Conservation (phyloP, 2,888 invertebrate genomes). For the Agrotis ipsilon region DNA sequence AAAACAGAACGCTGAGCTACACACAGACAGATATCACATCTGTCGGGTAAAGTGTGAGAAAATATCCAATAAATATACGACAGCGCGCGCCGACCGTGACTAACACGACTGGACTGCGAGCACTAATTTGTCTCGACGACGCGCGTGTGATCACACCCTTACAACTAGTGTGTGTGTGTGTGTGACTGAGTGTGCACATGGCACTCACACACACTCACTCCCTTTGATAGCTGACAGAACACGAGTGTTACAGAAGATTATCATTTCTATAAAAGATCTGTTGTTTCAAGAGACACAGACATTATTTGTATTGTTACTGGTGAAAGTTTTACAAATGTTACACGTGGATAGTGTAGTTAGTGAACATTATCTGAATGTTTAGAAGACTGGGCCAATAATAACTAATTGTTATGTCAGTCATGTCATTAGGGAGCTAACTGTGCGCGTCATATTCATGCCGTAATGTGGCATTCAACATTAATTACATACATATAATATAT, state of each 20-base stretch:
- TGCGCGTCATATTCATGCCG: neutral
- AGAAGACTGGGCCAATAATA: neutral
- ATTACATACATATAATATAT: neutral
- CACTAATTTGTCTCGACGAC: constrained; percentile 46
- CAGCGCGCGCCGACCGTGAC: constrained; percentile 44
- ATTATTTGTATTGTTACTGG: neutral
- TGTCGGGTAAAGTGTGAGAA: constrained; percentile 39
- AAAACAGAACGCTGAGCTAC: constrained; percentile 18
- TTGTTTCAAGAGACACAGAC: neutral
- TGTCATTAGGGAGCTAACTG: neutral
- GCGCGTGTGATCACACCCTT: constrained; percentile 10
- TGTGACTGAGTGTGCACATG: neutral
- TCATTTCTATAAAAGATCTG: constrained; percentile 1
- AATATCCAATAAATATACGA: constrained; percentile 59
- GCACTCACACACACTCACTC: neutral
- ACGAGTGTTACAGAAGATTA: constrained; percentile 1
- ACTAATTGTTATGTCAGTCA: neutral
- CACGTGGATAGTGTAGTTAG: neutral
- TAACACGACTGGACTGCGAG: constrained; percentile 48
- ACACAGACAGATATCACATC: constrained; percentile 31
- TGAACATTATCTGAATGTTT: constrained; percentile 3
- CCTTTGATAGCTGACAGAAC: neutral
- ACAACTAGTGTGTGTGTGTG: neutral
- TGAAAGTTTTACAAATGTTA: neutral
- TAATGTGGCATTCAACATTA: neutral